These are phyloP conservation scores for Chloromyia formosa DNA, from an alignment of 2,888 invertebrate species.

Conservation along the genomic window DNA sequence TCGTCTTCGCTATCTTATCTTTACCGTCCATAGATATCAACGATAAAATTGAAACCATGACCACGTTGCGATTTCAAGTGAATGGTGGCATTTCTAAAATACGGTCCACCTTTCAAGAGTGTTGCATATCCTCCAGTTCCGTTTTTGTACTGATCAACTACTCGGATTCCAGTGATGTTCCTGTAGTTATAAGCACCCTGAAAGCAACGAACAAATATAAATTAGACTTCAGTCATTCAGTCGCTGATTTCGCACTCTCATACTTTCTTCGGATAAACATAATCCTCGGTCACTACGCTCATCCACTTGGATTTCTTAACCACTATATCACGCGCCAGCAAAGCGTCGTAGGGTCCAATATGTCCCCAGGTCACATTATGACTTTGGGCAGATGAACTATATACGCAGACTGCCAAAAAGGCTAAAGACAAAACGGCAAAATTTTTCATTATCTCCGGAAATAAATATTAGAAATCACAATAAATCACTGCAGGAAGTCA, in stretches of 20 bases:
- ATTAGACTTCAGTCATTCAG: background rate
- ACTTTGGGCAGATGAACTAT: background rate
- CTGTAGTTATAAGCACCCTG: constrained; percentile 31
- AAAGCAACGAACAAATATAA: background rate
- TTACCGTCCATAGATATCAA: constrained; percentile 34
- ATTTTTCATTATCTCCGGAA: background rate
- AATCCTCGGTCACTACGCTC: constrained; percentile 9
- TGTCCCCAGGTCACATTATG: constrained; percentile 17
- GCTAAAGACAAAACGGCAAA: background rate
- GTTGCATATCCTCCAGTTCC: constrained; percentile 64
- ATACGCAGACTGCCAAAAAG: constrained; percentile 4
- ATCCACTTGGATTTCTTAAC: background rate
- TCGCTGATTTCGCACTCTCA: background rate
- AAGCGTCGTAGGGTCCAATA: constrained; percentile 2
- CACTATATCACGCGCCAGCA: constrained; percentile 13
- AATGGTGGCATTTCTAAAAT: constrained; percentile 57
- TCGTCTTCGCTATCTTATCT: background rate
- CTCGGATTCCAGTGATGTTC: constrained; percentile 21
- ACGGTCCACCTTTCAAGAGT: constrained; percentile 62
- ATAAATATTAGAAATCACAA: background rate
- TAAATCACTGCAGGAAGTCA: too few relatives aligned
- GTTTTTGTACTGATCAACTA: constrained; percentile 61
- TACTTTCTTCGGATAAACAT: constrained; percentile 14
- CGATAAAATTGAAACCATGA: constrained; percentile 41
- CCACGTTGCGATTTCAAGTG: constrained; percentile 63